A percentile compares a stretch with the other conserved stretches of the same genome.
Conservation (phyloP, 1,140 invertebrate species). For the Elymnias hypermnestra region DNA sequence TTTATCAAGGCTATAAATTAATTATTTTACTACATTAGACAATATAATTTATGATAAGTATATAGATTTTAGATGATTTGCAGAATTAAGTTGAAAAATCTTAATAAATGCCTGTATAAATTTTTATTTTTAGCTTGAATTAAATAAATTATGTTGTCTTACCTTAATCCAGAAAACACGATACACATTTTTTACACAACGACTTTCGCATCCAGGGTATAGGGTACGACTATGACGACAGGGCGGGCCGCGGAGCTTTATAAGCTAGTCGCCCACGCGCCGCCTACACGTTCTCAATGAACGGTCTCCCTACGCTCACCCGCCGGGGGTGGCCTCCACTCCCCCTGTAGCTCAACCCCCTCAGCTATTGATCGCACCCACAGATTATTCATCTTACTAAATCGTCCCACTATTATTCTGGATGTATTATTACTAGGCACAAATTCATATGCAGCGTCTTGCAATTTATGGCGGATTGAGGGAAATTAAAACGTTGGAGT, state of each 20-base stretch:
- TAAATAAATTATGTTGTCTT: constrained; percentile 3
- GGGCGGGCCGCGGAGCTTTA: constrained; percentile 69
- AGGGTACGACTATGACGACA: constrained; percentile 49
- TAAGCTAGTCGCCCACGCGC: constrained; percentile 72
- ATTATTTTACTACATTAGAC: too few species aligned
- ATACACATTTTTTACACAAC: constrained; percentile 44
- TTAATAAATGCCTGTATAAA: not conserved
- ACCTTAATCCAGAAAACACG: constrained; percentile 33
- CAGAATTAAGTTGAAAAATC: constrained; percentile 1
- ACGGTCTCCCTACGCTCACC: constrained; percentile 45
- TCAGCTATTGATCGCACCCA: constrained; percentile 61
- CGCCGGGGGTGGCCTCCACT: constrained; percentile 9
- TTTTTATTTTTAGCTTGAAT: not conserved
- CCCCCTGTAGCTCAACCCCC: constrained; percentile 25
- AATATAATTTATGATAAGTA: too few species aligned
- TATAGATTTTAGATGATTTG: too few species aligned
- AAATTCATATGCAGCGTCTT: too few species aligned
- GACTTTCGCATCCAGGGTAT: constrained; percentile 34
- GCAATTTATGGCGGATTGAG: too few species aligned
- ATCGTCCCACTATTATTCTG: constrained; percentile 29
- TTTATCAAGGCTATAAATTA: too few species aligned
- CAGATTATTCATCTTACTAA: constrained; percentile 70
- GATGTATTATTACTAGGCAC: not conserved
- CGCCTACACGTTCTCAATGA: constrained; percentile 81
- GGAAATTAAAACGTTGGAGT: too few species aligned